Percentiles rank a stretch among this genome's conserved stretches.
These are phyloP conservation scores for Diorhabda sublineata DNA, from an alignment of 1,140 invertebrate species.

Conservation along the genomic window DNA sequence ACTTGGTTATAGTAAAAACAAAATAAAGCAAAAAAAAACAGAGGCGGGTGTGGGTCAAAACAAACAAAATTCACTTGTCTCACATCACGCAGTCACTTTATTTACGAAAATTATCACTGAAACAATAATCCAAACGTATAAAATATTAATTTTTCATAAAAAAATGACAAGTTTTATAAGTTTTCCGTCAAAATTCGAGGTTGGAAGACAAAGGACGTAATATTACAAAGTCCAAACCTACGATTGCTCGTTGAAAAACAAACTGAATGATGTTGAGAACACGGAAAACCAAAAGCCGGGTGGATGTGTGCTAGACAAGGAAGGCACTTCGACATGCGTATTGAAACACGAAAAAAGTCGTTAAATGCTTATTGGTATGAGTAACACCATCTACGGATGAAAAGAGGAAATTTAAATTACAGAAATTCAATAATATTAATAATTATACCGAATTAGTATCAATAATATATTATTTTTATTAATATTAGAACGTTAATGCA, in stretches of 20 bases:
- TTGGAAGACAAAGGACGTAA: constrained; percentile 1
- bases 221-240: not conserved
- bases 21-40: not conserved
- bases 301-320: not conserved
- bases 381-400: not conserved
- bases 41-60: not conserved
- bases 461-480: no score
- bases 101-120: not conserved
- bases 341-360: not conserved
- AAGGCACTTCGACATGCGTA: not conserved
- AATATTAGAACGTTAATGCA: no score
- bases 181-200: not conserved
- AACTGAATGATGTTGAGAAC: not conserved
- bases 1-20: not conserved
- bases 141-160: not conserved
- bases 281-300: not conserved
- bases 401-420: no score
- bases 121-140: not conserved
- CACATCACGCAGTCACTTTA: not conserved
- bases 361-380: not conserved
- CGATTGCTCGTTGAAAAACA: constrained; percentile 1
- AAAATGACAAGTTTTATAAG: not conserved
- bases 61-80: constrained; percentile 1
- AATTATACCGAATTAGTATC: no score
- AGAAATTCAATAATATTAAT: no score